phyloP scores from a whole-genome alignment of 2,888 invertebrate genomes.

The Nebria brevicollis region DNA sequence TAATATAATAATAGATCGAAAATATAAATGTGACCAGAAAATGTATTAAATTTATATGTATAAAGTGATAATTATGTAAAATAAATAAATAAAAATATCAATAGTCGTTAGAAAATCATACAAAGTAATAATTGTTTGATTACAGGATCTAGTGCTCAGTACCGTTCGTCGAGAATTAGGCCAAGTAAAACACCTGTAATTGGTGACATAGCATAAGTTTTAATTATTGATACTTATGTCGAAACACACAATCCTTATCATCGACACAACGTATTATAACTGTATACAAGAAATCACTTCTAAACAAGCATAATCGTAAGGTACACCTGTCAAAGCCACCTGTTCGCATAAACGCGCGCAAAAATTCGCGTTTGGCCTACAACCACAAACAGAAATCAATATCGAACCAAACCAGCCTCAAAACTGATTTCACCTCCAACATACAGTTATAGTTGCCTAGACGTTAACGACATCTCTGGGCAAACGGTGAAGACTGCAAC shows the following conservation, averaged over 20 bases:
- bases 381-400: neutral
- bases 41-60: neutral
- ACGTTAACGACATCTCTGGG: slow-evolving; percentile 3
- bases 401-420: neutral
- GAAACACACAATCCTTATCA: neutral
- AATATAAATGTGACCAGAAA: too few species aligned
- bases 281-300: neutral
- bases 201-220: neutral
- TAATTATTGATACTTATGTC: neutral
- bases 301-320: neutral
- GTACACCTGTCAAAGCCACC: slow-evolving; percentile 15
- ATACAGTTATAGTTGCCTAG: neutral
- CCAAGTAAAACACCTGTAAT: neutral
- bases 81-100: neutral
- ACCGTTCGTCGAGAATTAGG: neutral
- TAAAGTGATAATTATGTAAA: neutral
- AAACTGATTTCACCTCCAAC: neutral
- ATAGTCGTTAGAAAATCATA: neutral
- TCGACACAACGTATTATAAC: neutral
- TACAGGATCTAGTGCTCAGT: neutral
- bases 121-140: neutral
- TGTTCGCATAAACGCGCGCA: slow-evolving; percentile 8
- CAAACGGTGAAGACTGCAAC: neutral
- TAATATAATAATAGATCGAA: neutral
- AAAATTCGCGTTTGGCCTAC: slow-evolving; percentile 8